Conservation (phyloP, 2,113 vertebrate genomes). For the Baryphthengus martii region DNA sequence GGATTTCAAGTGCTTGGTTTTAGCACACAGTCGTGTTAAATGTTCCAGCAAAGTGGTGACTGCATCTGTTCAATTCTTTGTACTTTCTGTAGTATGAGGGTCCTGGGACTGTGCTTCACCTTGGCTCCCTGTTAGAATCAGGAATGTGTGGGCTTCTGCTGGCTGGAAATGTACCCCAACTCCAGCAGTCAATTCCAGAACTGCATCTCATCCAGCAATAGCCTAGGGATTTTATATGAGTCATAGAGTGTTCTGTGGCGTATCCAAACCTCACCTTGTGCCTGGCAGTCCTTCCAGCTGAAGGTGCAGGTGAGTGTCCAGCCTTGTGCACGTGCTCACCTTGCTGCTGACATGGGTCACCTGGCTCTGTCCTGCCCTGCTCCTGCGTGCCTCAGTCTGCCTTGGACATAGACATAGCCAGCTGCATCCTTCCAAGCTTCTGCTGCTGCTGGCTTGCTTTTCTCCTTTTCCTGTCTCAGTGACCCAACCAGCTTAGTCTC, state of each 20-base stretch:
- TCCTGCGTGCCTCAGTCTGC: background rate
- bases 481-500: background rate
- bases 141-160: background rate
- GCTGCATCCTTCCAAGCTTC: background rate
- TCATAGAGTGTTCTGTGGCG: background rate
- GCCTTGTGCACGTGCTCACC: background rate
- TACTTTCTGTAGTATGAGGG: background rate
- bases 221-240: background rate
- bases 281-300: too few species aligned
- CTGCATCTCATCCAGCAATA: background rate
- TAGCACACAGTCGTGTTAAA: accelerated
- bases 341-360: background rate
- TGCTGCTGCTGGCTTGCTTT: background rate
- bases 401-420: accelerated
- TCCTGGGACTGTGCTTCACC: background rate
- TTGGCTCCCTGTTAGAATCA: background rate
- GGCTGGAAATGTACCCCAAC: background rate
- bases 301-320: background rate
- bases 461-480: background rate
- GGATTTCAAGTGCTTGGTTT: background rate
- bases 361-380: background rate
- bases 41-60: accelerated
- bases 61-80: background rate
- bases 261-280: background rate
- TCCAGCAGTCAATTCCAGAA: background rate